phyloP scores from a whole-genome alignment of 2,797 vertebrate species.

The Melanotaenia parkinsoni region DNA sequence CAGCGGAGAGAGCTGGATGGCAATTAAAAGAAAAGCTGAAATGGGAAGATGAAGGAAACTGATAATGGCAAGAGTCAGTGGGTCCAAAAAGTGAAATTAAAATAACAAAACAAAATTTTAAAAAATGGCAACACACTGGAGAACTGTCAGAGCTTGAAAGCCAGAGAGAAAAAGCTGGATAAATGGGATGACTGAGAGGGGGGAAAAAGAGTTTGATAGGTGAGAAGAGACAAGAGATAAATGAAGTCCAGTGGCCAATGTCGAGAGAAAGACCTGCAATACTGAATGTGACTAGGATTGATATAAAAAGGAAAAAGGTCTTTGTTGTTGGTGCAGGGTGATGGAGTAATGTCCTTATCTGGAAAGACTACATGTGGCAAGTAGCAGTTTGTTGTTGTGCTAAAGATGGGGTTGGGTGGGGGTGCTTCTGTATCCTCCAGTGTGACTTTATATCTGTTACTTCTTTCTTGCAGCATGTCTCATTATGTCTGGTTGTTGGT shows the following conservation, averaged over 20 bases:
- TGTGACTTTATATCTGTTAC: constrained; percentile 11
- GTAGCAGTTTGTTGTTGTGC: constrained; percentile 19
- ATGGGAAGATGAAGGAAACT: constrained; percentile 43
- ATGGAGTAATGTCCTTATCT: constrained; percentile 27
- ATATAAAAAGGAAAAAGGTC: constrained; percentile 17
- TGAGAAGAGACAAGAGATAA: constrained; percentile 52
- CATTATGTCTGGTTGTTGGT: constrained; percentile 22
- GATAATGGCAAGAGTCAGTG: constrained; percentile 34
- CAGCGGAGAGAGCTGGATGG: not conserved
- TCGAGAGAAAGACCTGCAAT: constrained; percentile 23
- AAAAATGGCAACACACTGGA: constrained; percentile 39
- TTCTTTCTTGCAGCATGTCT: constrained; percentile 5
- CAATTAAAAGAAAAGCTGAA: constrained; percentile 24
- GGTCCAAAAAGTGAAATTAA: constrained; percentile 24
- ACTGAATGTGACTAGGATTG: constrained; percentile 36
- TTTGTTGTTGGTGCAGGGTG: constrained; percentile 4
- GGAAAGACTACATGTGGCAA: constrained; percentile 35
- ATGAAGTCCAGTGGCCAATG: constrained; percentile 48
- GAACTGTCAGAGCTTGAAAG: constrained; percentile 48
- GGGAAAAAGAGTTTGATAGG: constrained; percentile 35
- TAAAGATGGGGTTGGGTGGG: not conserved
- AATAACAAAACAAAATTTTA: constrained; percentile 34
- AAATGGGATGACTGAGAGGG: constrained; percentile 28
- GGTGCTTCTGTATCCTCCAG: not conserved
- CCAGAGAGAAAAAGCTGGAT: constrained; percentile 34